Conservation (phyloP, 2,797 vertebrate genomes). For the Distichodus sexfasciatus region DNA sequence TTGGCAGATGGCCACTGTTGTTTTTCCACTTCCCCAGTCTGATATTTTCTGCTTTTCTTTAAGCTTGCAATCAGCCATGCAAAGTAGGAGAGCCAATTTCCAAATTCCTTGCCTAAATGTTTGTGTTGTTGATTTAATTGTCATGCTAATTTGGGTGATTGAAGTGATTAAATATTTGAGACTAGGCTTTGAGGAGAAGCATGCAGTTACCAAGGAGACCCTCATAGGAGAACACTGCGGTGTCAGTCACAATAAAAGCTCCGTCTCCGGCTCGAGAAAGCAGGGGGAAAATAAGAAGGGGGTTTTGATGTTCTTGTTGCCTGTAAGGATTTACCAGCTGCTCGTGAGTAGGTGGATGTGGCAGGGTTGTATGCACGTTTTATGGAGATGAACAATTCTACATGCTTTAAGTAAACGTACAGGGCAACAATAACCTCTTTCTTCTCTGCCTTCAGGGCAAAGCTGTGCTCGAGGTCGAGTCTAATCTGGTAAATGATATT, state of each 20-base stretch:
- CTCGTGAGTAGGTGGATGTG: slow-evolving; percentile 60
- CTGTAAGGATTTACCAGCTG: slow-evolving; percentile 53
- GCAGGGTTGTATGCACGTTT: slow-evolving; percentile 59
- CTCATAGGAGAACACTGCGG: slow-evolving; percentile 55
- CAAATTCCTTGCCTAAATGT: slow-evolving; percentile 58
- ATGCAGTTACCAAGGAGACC: slow-evolving; percentile 73
- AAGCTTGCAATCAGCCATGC: slow-evolving; percentile 41
- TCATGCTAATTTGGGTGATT: slow-evolving; percentile 71
- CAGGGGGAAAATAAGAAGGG: too few species aligned
- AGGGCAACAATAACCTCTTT: slow-evolving; percentile 52
- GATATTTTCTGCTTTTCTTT: slow-evolving; percentile 33
- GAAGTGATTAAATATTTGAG: slow-evolving; percentile 63
- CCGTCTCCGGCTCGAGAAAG: slow-evolving; percentile 51
- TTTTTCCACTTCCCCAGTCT: slow-evolving; percentile 50
- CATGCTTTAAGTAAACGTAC: slow-evolving; percentile 55
- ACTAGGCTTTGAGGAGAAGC: slow-evolving; percentile 57
- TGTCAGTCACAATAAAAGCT: slow-evolving; percentile 59
- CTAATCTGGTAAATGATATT: slow-evolving; percentile 59
- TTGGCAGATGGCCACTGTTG: slow-evolving; percentile 53
- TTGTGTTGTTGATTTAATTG: slow-evolving; percentile 67
- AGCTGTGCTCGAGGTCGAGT: slow-evolving; percentile 54
- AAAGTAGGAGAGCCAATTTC: slow-evolving; percentile 43
- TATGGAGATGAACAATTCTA: slow-evolving; percentile 63
- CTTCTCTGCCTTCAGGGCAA: slow-evolving; percentile 49
- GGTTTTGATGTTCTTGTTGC: slow-evolving; percentile 56